A percentile compares a stretch with the other conserved stretches of the same genome.
phyloP scores from a whole-genome alignment of 1,140 invertebrate species.

The Panagrolaimus sp. region DNA sequence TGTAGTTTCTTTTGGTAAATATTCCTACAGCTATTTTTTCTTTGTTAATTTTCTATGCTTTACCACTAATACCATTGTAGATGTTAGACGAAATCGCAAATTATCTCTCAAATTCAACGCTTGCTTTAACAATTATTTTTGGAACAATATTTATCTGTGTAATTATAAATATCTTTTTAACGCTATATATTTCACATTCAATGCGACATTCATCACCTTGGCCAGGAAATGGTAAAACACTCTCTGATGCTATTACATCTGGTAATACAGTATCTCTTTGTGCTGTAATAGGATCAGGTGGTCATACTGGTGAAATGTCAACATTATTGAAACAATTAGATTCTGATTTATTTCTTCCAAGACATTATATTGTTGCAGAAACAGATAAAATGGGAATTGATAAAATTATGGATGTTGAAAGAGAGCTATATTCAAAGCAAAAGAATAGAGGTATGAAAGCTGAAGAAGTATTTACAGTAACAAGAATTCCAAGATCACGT shows the following conservation, averaged over 20 bases:
- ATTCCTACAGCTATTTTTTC: too few species aligned
- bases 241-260: not conserved
- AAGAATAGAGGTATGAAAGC: not conserved
- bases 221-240: not conserved
- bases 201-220: not conserved
- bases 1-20: too few species aligned
- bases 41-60: too few species aligned
- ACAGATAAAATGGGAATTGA: slow-evolving; percentile 71
- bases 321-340: slow-evolving; percentile 65
- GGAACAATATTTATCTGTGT: not conserved
- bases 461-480: not conserved
- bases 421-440: slow-evolving; percentile 58
- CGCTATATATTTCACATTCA: not conserved
- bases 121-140: not conserved
- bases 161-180: not conserved
- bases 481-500: slow-evolving; percentile 72
- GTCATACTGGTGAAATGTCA: slow-evolving; percentile 83
- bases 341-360: slow-evolving; percentile 18
- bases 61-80: too few species aligned
- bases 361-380: slow-evolving; percentile 71
- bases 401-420: slow-evolving; percentile 63
- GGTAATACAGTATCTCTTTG: not conserved
- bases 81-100: not conserved
- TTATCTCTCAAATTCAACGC: not conserved
- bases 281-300: slow-evolving; percentile 61